Conservation (phyloP, 1,140 invertebrate genomes). For the Drosophila guanche region DNA sequence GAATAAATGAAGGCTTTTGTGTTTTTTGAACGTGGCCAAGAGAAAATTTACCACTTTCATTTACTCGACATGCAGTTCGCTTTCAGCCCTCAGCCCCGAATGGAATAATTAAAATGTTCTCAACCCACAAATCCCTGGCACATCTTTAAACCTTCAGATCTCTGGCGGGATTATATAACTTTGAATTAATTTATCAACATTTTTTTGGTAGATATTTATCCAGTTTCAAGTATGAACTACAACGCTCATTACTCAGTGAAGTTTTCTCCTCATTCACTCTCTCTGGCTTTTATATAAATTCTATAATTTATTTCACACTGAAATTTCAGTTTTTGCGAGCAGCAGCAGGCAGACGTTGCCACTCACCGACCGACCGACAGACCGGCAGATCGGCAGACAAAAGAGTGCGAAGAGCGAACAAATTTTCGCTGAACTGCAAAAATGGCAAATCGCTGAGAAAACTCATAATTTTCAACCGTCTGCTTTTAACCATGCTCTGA, state of each 20-base stretch:
- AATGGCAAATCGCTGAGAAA: conserved; percentile 43
- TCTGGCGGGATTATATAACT: conserved; percentile 20
- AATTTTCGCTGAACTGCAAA: conserved; percentile 33
- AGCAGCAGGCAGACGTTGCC: conserved; percentile 2
- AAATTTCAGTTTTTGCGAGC: conserved; percentile 9
- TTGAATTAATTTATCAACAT: conserved; percentile 11
- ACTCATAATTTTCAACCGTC: conserved; percentile 33
- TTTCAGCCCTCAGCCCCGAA: background rate
- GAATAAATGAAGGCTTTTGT: conserved; percentile 79
- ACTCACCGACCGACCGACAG: background rate
- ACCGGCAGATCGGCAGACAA: background rate
- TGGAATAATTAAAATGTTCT: too few relatives aligned
- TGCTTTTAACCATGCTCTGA: conserved; percentile 45
- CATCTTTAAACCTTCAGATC: conserved; percentile 29
- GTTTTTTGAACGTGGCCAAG: conserved; percentile 40
- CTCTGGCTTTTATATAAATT: conserved; percentile 40
- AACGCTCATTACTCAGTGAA: conserved; percentile 42
- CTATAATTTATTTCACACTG: conserved; percentile 62
- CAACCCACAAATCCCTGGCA: background rate
- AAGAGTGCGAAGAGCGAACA: conserved; percentile 7
- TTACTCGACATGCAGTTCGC: conserved; percentile 52
- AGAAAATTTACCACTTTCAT: conserved; percentile 72
- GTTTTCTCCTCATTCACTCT: conserved; percentile 14
- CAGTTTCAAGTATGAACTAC: background rate
- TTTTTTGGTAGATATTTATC: conserved; percentile 10